These are phyloP conservation scores for Pangasius larnaudii DNA, from an alignment of 2,797 vertebrate species.

Conservation along the genomic window DNA sequence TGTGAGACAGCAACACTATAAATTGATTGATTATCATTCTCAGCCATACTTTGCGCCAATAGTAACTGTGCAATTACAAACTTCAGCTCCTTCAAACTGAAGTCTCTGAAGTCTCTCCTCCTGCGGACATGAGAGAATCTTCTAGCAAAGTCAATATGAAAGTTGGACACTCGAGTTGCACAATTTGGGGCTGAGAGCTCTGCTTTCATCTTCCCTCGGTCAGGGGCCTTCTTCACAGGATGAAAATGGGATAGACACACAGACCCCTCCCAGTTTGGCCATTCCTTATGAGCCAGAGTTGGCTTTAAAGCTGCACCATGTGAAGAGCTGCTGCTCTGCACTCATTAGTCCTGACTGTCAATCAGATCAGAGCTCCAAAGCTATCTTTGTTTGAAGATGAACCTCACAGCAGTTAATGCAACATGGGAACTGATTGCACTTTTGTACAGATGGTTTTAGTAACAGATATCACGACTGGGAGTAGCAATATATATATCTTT, in stretches of 20 bases:
- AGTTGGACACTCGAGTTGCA: conserved; percentile 71
- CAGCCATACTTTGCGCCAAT: not conserved
- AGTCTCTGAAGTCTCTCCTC: conserved; percentile 44
- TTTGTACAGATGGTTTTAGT: conserved; percentile 33
- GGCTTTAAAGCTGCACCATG: conserved; percentile 39
- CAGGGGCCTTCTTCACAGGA: conserved; percentile 59
- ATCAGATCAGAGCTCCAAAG: conserved; percentile 37
- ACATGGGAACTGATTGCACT: conserved; percentile 23
- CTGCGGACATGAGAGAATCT: conserved; percentile 64
- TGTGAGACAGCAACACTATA: not conserved
- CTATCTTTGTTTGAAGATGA: conserved; percentile 55
- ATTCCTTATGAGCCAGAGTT: conserved; percentile 24
- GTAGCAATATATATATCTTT: not conserved
- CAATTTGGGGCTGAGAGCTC: conserved; percentile 70
- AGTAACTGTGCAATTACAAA: too few species aligned
- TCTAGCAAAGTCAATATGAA: conserved; percentile 69
- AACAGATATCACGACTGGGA: conserved; percentile 3
- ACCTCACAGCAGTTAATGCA: conserved; percentile 60
- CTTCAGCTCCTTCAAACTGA: not conserved
- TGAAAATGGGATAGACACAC: conserved; percentile 37
- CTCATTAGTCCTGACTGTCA: conserved; percentile 42
- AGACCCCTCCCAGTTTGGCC: conserved; percentile 34
- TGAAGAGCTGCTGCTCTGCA: conserved; percentile 32
- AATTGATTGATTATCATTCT: not conserved
- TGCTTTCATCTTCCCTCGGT: conserved; percentile 76